Conservation (phyloP, 2,888 invertebrate species). For the Drosophila mayaguana region DNA sequence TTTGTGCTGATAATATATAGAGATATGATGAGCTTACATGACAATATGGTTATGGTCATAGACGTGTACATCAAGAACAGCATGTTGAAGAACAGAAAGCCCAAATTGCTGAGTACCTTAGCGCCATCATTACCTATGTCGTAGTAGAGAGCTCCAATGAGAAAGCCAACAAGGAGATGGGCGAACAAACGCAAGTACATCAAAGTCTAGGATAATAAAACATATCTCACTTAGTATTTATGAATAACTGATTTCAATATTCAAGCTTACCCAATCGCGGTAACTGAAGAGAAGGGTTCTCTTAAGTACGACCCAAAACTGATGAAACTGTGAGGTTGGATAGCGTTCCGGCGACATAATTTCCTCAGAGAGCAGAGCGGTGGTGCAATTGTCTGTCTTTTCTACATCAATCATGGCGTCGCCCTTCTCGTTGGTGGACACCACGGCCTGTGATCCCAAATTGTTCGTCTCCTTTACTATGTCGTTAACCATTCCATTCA, state of each 20-base stretch:
- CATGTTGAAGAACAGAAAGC: slow-evolving; percentile 99
- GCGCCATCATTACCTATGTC: slow-evolving; percentile 98
- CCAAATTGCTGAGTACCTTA: slow-evolving; percentile 97
- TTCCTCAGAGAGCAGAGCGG: slow-evolving; percentile 88
- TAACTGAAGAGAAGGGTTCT: slow-evolving; percentile 93
- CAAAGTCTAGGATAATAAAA: slow-evolving; percentile 89
- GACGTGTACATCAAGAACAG: slow-evolving; percentile 99
- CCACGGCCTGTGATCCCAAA: slow-evolving; percentile 39
- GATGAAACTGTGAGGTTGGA: slow-evolving; percentile 92
- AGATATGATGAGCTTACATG: slow-evolving; percentile 90
- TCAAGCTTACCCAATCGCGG: slow-evolving; percentile 92
- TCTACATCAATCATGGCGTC: slow-evolving; percentile 86
- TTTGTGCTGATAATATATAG: not conserved
- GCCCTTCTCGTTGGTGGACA: slow-evolving; percentile 81
- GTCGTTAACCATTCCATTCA: slow-evolving; percentile 88
- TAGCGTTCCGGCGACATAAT: slow-evolving; percentile 90
- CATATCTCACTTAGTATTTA: not conserved
- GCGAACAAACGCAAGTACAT: slow-evolving; percentile 97
- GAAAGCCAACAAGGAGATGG: slow-evolving; percentile 95
- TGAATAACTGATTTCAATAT: no score
- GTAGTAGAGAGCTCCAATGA: slow-evolving; percentile 97
- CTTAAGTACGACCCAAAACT: slow-evolving; percentile 95
- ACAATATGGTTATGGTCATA: slow-evolving; percentile 99
- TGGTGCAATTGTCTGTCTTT: slow-evolving; percentile 90
- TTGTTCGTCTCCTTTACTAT: slow-evolving; percentile 85